Conservation (phyloP, 2,113 vertebrate genomes). For the Chionis minor region DNA sequence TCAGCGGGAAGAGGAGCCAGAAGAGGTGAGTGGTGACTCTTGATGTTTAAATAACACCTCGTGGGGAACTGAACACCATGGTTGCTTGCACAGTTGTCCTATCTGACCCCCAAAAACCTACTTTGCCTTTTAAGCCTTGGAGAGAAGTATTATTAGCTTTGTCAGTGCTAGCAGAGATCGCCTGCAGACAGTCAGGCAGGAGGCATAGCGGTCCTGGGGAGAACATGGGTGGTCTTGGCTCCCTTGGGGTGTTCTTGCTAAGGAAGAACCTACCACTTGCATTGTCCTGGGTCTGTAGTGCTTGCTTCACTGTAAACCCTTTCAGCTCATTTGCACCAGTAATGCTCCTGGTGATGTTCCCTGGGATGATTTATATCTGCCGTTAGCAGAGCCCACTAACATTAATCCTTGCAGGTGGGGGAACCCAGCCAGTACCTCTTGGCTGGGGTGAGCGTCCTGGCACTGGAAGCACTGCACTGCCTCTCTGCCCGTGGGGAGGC, state of each 20-base stretch:
- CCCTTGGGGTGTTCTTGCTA: not conserved
- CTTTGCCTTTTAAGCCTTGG: not conserved
- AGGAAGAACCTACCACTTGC: not conserved
- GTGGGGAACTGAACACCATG: accelerated
- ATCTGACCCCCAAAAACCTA: accelerated
- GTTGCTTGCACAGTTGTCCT: not conserved
- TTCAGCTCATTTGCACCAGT: not conserved
- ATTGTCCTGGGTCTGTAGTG: not conserved
- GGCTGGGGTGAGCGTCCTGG: not conserved
- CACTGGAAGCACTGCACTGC: not conserved
- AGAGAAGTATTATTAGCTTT: not conserved
- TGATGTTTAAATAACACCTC: not conserved
- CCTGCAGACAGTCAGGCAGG: not conserved
- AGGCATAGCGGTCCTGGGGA: not conserved
- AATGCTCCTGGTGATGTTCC: not conserved
- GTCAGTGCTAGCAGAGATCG: not conserved
- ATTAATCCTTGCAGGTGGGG: not conserved
- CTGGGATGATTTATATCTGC: not conserved
- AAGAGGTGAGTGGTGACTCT: conserved; percentile 81
- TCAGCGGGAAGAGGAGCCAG: conserved; percentile 90
- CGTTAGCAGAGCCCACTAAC: not conserved
- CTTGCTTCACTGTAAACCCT: not conserved
- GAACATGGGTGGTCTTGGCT: not conserved
- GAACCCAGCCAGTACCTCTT: not conserved
- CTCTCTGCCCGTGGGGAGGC: not conserved